A percentile compares a stretch with the other conserved stretches of the same genome.
phyloP scores from a whole-genome alignment of 2,797 vertebrate species.

The Micropoecilia bifurca region DNA sequence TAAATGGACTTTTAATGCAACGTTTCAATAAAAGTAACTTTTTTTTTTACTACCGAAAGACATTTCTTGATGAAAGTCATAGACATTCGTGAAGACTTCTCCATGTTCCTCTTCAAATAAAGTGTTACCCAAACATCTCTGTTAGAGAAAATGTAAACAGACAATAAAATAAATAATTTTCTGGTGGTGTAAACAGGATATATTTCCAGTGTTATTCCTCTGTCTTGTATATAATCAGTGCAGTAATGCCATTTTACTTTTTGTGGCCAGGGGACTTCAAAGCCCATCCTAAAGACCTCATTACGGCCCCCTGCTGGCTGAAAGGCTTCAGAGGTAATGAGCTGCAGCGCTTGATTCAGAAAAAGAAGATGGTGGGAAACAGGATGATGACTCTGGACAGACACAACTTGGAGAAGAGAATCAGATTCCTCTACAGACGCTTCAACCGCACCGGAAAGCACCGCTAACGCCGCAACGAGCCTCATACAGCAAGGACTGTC shows the following conservation, averaged over 20 bases:
- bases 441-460: constrained; percentile 92
- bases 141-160: neutral
- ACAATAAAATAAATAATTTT: neutral
- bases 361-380: constrained; percentile 89
- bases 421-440: constrained; percentile 88
- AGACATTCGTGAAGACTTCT: too few relatives aligned
- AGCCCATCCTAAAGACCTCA: constrained; percentile 89
- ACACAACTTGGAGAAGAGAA: constrained; percentile 89
- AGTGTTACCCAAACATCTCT: neutral
- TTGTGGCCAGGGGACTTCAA: constrained; percentile 86
- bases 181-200: neutral
- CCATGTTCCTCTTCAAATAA: too few relatives aligned
- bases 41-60: too few relatives aligned
- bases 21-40: too few relatives aligned
- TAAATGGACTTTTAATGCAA: too few relatives aligned
- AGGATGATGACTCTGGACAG: constrained; percentile 89
- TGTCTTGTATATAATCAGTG: neutral
- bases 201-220: neutral
- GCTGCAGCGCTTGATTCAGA: constrained; percentile 89
- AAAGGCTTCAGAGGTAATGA: constrained; percentile 91
- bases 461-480: constrained; percentile 73
- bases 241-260: neutral
- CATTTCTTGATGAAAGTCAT: too few relatives aligned
- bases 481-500: constrained; percentile 23
- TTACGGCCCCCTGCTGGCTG: constrained; percentile 88